These are phyloP conservation scores for Patella pellucida DNA, from an alignment of 2,888 invertebrate genomes.

Conservation along the genomic window DNA sequence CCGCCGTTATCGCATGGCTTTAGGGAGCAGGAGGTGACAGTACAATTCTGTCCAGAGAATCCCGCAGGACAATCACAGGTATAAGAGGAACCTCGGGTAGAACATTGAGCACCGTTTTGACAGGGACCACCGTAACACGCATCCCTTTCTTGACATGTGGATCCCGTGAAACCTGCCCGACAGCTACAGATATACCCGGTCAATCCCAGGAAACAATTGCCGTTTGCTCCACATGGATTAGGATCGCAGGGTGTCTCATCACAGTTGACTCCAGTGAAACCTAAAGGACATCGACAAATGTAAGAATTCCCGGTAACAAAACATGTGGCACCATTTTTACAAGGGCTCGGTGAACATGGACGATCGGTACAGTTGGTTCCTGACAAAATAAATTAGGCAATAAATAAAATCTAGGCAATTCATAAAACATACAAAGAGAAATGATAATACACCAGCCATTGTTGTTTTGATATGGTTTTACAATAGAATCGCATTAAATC, in stretches of 20 bases:
- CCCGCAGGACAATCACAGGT: conserved; percentile 16
- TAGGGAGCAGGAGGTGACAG: background rate
- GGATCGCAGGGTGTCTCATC: conserved; percentile 14
- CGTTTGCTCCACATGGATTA: conserved; percentile 17
- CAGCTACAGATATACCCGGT: background rate
- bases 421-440: too few species aligned
- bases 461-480: too few species aligned
- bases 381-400: background rate
- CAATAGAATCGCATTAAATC: too few species aligned
- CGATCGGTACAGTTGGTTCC: conserved; percentile 1
- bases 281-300: conserved; percentile 15
- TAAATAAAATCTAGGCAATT: too few species aligned
- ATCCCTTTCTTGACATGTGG: background rate
- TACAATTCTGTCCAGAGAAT: conserved; percentile 20
- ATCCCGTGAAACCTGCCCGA: background rate
- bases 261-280: conserved; percentile 18
- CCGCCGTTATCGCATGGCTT: background rate
- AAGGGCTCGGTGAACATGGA: conserved; percentile 14
- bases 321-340: conserved; percentile 17
- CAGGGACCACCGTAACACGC: background rate
- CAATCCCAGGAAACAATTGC: background rate
- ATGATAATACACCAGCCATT: too few species aligned
- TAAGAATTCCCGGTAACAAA: background rate
- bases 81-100: background rate
- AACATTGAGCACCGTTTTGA: background rate